phyloP scores from a whole-genome alignment of 2,888 invertebrate species.

The Sycophila texana region DNA sequence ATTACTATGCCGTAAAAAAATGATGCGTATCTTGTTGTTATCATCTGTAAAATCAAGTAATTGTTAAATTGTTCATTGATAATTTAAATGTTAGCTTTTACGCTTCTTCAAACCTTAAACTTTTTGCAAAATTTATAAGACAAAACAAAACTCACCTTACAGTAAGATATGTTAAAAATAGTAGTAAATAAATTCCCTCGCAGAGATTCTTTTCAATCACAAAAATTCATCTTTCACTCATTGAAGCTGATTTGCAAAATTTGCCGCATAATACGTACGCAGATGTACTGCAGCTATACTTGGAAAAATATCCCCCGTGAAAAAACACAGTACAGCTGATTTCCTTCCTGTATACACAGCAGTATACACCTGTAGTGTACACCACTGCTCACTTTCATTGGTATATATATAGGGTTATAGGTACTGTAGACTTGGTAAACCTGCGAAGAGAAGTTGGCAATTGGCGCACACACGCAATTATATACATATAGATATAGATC shows the following conservation, averaged over 20 bases:
- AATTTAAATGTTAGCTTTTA: too few species aligned
- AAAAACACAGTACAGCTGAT: slow-evolving; percentile 5
- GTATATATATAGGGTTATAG: too few species aligned
- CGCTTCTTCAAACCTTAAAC: too few species aligned
- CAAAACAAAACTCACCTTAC: not conserved
- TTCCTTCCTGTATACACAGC: not conserved
- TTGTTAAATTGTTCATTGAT: too few species aligned
- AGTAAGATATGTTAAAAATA: not conserved
- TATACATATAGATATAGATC: too few species aligned
- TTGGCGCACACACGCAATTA: too few species aligned
- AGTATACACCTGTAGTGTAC: too few species aligned
- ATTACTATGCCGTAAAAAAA: slow-evolving; percentile 85
- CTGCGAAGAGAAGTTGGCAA: not conserved
- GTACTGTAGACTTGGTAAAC: not conserved
- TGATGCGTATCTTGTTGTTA: slow-evolving; percentile 76
- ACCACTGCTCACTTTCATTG: too few species aligned
- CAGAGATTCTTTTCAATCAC: not conserved
- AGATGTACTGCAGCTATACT: not conserved
- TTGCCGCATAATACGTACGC: not conserved
- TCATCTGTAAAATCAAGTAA: slow-evolving; percentile 62
- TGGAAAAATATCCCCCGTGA: too few species aligned
- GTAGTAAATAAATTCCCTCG: not conserved
- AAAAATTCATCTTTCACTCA: not conserved
- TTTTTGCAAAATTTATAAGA: too few species aligned
- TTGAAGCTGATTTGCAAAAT: not conserved